Evolutionary conservation across 2,888 invertebrate genomes (phyloP).

Genomic region (Pinctada fucata): DNA sequence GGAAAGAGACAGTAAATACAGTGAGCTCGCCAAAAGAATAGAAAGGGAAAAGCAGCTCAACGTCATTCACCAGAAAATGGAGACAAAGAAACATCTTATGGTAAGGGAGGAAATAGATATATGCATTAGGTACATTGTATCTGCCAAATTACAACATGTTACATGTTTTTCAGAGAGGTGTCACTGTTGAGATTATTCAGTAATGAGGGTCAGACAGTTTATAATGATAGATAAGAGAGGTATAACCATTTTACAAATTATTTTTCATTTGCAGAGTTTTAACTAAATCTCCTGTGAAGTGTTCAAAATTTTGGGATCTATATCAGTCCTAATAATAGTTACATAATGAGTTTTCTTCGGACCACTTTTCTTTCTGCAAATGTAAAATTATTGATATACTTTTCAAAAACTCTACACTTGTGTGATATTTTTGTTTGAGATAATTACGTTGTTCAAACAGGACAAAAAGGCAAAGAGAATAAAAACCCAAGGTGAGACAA

Average conservation of each 20-base stretch:
- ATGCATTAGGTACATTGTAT: not conserved
- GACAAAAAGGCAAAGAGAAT: constrained; percentile 67
- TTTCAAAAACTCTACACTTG: too few relatives aligned
- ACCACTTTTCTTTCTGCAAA: too few relatives aligned
- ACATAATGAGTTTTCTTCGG: too few relatives aligned
- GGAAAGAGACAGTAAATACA: constrained; percentile 66
- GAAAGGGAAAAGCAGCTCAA: constrained; percentile 72
- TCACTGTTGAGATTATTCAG: not conserved
- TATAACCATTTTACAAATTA: too few relatives aligned
- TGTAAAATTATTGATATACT: too few relatives aligned
- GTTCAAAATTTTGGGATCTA: too few relatives aligned
- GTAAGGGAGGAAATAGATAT: constrained; percentile 29
- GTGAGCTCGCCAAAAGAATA: constrained; percentile 71
- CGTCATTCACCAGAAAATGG: constrained; percentile 73
- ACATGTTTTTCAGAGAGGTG: not conserved
- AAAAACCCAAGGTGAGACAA: constrained; percentile 69
- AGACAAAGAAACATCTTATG: constrained; percentile 69
- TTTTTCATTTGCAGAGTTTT: too few relatives aligned
- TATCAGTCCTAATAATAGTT: too few relatives aligned
- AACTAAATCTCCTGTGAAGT: too few relatives aligned
- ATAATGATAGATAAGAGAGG: too few relatives aligned
- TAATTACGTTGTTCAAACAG: constrained; percentile 48
- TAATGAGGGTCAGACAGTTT: too few relatives aligned
- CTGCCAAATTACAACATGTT: not conserved
- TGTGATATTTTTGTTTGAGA: too few relatives aligned